Evolutionary conservation across 1,140 invertebrate species (phyloP), one percentile per base, ranked within the genome.

Genomic region (Bombus ignitus): DNA sequence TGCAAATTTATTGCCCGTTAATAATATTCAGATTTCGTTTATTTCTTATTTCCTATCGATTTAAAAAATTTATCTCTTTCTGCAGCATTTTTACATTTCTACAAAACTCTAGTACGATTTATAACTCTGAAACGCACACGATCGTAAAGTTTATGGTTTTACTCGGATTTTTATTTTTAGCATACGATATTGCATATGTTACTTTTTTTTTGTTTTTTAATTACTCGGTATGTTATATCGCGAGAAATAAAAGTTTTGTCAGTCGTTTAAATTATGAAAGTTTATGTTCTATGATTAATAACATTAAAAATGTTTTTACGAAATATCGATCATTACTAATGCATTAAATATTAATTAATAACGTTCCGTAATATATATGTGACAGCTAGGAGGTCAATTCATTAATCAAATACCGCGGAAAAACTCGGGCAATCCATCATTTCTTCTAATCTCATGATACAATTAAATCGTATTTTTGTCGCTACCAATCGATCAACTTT

Each of bases 401-500:
- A 62, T 62, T 32, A 22, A 68, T 68, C 32, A 68, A 22, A 32
- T 37, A 68, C n/a, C 5, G 6, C 5, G n/a, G 35, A 39, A 39
- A 70, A 39, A n/a, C 3, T 25, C 10, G 22, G 25, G 37, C 10
- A 70, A 70, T 39, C 37, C 3, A 28, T 70, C 10, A 12, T 39
- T 39, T 70, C 37, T 39, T 37, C 12, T 39, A 39, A 37, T 70
- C 28, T 25, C 22, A 1, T 37, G 25, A 12, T 39, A 39, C 22
- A 39, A 37, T 70, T 37, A 70, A 39, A 5, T 37, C 22, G 37
- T 39, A 39, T 25, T 28, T 70, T 28, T 70, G 25, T 70, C 18
- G 37, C 12, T 70, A 39, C 68, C 68, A 28, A 39, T 70, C 37
- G 68, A 39, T 70, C 68, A 39, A 70, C 68, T 70, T 70, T 70